A percentile compares a stretch with the other conserved stretches of the same genome.
Conservation (phyloP, 2,888 invertebrate species). For the Branchipolynoe longqiensis region DNA sequence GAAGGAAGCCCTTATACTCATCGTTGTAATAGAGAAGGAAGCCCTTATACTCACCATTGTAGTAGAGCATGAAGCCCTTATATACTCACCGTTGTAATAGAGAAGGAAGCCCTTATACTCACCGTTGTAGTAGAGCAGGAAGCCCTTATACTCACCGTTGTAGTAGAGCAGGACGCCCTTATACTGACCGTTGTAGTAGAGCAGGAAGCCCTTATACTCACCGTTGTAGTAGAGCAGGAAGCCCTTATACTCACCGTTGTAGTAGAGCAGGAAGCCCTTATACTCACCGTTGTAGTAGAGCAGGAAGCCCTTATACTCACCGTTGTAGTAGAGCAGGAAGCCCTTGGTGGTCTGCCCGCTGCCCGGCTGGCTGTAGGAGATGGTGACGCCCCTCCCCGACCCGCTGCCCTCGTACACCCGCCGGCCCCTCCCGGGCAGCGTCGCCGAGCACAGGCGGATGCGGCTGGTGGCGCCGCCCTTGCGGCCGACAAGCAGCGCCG, state of each 20-base stretch:
- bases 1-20: background rate
- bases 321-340: slow-evolving; percentile 36
- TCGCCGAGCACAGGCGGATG: background rate
- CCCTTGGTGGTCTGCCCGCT: background rate
- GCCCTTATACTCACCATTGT: background rate
- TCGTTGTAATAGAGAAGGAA: background rate
- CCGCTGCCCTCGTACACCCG: background rate
- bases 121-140: background rate
- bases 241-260: background rate
- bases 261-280: background rate
- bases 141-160: background rate
- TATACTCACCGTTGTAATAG: background rate
- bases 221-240: background rate
- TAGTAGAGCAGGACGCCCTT: background rate
- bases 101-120: background rate
- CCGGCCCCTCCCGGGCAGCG: background rate
- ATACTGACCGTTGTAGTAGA: background rate
- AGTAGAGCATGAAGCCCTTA: background rate
- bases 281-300: background rate
- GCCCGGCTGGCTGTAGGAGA: background rate
- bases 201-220: background rate
- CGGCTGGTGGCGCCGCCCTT: background rate
- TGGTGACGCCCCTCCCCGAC: background rate
- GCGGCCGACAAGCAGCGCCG: background rate
- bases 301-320: background rate